These are phyloP conservation scores for Cyaniris semiargus DNA, from an alignment of 2,888 invertebrate species.

Conservation along the genomic window DNA sequence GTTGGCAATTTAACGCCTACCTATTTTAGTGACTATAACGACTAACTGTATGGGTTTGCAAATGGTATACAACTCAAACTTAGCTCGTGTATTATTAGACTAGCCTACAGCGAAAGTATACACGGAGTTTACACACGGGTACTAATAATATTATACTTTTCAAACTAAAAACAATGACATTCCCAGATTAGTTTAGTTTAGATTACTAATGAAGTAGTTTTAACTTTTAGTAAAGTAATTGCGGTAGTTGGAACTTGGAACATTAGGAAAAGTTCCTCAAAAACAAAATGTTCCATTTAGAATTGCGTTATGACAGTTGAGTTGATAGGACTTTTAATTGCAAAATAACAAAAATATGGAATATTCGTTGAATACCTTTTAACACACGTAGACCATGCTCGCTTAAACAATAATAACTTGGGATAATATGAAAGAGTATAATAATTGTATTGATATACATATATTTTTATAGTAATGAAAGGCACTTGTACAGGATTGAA, in stretches of 20 bases:
- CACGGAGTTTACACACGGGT: background rate
- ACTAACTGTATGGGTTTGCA: background rate
- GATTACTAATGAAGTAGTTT: background rate
- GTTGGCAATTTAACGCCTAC: background rate
- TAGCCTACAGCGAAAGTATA: background rate
- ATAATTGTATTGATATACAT: conserved; percentile 1
- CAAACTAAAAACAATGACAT: background rate
- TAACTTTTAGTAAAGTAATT: background rate
- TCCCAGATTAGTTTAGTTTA: background rate
- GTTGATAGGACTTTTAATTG: background rate
- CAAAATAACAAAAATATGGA: background rate
- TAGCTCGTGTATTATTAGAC: background rate
- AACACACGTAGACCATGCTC: background rate
- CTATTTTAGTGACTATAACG: background rate
- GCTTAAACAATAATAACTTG: background rate
- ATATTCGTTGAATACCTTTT: background rate
- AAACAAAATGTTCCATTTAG: background rate
- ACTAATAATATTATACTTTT: background rate
- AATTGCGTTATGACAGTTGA: background rate
- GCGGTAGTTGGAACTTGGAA: background rate
- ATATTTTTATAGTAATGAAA: background rate
- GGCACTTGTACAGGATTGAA: conserved; percentile 20
- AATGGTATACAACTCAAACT: background rate
- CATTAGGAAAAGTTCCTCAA: background rate
- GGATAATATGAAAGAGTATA: background rate